Evolutionary conservation across 2,113 vertebrate species (phyloP), one percentile per base, ranked within the genome.

Genomic region (Triplophysa dalaica): DNA sequence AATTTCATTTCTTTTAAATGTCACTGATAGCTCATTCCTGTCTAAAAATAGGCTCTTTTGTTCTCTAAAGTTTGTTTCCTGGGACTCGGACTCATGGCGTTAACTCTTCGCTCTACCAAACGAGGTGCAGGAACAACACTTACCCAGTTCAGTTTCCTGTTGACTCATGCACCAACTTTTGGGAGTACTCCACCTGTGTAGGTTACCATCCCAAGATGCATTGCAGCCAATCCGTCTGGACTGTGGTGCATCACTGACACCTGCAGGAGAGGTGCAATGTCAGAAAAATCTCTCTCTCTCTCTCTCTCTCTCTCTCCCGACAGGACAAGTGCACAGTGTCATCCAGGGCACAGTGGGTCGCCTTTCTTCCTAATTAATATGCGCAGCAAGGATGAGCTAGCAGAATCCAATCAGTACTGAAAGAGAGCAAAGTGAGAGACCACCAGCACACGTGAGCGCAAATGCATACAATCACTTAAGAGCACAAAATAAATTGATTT

Each of bases 231-330:
- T 81, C 80, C 76, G 70, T 70, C 48, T 52, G 79, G 86, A 85
- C 82, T 84, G 78, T 87, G 85, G 91, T 90, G 89, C 91, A 83
- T 88, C 88, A 92, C 90, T 93, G 92, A 92, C 93, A 93, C 91
- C 93, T 92, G 91, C 90, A 91, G 85, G 92, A 89, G 67, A 68
- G 73, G 83, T 74, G 62, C 84, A 70, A 74, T 63, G 74, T 78
- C 74, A 87, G 81, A 70, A 65, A 72, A 78, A 16, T 2, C 8
- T 38, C 12, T 45, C 43, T 45, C 43, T 26, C 41, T 38, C 41
- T 19, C 38, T 48, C 19, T 77, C n/a, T 64, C 68, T 75, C 66
- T 80, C 29, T 58, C 72, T 68, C 52, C 78, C 70, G 54, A 68
- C 76, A 82, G 67, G 75, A 79, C 70, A 74, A 78, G 74, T 60